Evolutionary conservation across 2,888 invertebrate species (phyloP), one percentile per base, ranked within the genome.

Genomic region (Macrophya annulata): DNA sequence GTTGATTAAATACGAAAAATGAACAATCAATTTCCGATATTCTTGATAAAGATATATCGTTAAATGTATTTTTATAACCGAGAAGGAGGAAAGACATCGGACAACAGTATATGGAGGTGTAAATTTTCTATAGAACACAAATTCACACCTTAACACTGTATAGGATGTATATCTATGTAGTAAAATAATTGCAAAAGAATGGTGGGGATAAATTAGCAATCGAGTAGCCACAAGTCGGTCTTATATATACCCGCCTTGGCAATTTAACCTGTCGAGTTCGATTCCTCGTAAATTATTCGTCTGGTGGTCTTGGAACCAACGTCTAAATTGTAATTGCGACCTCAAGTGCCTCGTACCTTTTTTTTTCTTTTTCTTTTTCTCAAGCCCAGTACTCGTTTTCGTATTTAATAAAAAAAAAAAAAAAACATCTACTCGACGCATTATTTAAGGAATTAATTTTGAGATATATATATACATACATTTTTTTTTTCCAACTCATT

Each of bases 241-340:
- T 59, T 21, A 17, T 48, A 51, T 21, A 10, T 55, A 51, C 51
- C n/a, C 37, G 31, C 76, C 76, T 37, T 15, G 62, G 21, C 25
- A 81, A 81, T 81, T 62, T 62, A 43, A 81, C 40, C 81, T 31
- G 81, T 62, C 21, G 62, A 81, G n/a, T 62, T 81, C 81, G 81
- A 81, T 81, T 81, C 40, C 51, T n/a, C 43, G 37, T 62, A 81
- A 81, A 59, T 81, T 81, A 81, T 81, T 62, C 15, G 51, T 62
- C 62, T 43, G 77, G 77, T 74, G 45, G 9, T 37, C 40, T 43
- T 40, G 71, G 71, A 31, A 21, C 25, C 55, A 48, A 10, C n/a
- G 55, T 59, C 79, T 79, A 40, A 79, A 55, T 79, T 79, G 79
- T 79, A 55, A 79, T 79, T 79, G 59, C 55, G 51, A 55, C 55